Conservation (phyloP, 2,797 vertebrate genomes). For the Hirundo rustica region DNA sequence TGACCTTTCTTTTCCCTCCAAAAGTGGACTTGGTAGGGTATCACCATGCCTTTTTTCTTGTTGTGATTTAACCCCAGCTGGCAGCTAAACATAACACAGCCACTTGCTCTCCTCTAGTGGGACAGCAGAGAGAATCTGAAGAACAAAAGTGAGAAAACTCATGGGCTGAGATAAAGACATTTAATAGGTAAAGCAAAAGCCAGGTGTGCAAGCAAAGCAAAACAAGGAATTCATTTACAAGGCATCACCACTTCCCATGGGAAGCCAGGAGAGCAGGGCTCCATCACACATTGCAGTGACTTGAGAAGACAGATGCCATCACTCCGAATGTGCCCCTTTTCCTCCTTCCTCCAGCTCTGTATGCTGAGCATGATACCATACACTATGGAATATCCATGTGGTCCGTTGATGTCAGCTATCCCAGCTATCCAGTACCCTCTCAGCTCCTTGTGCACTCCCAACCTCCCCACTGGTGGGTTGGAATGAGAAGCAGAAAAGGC, state of each 20-base stretch:
- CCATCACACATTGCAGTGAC: not conserved
- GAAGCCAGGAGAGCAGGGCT: not conserved
- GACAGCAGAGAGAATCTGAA: not conserved
- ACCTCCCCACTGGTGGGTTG: not conserved
- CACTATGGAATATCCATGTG: no score
- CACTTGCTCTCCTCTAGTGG: no score
- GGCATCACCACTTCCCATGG: not conserved
- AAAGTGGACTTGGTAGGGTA: not conserved
- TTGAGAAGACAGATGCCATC: not conserved
- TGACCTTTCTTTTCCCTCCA: not conserved
- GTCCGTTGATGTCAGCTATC: not conserved
- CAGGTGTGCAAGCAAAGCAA: not conserved
- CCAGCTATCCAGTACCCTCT: not conserved
- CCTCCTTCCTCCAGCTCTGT: not conserved
- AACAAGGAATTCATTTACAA: not conserved
- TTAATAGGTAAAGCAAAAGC: not conserved
- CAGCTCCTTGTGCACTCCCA: not conserved
- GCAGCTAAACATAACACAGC: not conserved
- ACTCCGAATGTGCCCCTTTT: fast-evolving
- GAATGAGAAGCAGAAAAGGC: not conserved
- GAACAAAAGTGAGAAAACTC: not conserved
- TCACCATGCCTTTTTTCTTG: not conserved
- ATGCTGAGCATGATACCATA: not conserved
- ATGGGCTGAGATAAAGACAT: not conserved
- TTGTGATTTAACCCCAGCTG: not conserved